Conservation (phyloP, 2,888 invertebrate genomes). For the Megaustenia siamemsis region DNA sequence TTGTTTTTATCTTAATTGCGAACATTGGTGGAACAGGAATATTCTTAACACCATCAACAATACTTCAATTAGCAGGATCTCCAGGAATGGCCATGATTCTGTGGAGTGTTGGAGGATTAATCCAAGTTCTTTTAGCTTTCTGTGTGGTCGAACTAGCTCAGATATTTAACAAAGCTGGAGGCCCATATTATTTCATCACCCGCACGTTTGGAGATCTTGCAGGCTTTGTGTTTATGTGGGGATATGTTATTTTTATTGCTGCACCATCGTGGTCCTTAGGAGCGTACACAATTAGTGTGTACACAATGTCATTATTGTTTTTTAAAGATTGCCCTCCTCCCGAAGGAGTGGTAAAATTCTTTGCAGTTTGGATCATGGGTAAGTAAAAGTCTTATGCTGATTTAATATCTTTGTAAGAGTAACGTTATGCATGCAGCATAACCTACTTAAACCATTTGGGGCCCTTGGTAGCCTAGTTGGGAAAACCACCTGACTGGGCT, state of each 20-base stretch:
- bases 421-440: too few relatives aligned
- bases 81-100: slow-evolving; percentile 63
- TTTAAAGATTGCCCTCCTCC: slow-evolving; percentile 61
- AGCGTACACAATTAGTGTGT: slow-evolving; percentile 62
- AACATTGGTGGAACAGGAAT: slow-evolving; percentile 63
- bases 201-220: slow-evolving; percentile 62
- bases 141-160: slow-evolving; percentile 64
- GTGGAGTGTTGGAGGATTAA: slow-evolving; percentile 62
- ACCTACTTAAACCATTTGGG: too few relatives aligned
- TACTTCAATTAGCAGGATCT: slow-evolving; percentile 62
- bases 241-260: slow-evolving; percentile 63
- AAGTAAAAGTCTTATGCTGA: slow-evolving; percentile 22
- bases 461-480: too few relatives aligned
- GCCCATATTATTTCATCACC: slow-evolving; percentile 65
- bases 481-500: too few relatives aligned
- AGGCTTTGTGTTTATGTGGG: slow-evolving; percentile 67
- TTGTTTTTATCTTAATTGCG: slow-evolving; percentile 59
- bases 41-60: slow-evolving; percentile 65
- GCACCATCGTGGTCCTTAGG: slow-evolving; percentile 64
- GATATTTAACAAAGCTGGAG: slow-evolving; percentile 64
- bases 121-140: slow-evolving; percentile 62
- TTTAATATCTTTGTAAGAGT: not conserved
- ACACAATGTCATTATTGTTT: slow-evolving; percentile 62
- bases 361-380: slow-evolving; percentile 64
- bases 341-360: slow-evolving; percentile 59